These are phyloP conservation scores for Leptopilina boulardi DNA, from an alignment of 1,140 invertebrate species.

Conservation along the genomic window DNA sequence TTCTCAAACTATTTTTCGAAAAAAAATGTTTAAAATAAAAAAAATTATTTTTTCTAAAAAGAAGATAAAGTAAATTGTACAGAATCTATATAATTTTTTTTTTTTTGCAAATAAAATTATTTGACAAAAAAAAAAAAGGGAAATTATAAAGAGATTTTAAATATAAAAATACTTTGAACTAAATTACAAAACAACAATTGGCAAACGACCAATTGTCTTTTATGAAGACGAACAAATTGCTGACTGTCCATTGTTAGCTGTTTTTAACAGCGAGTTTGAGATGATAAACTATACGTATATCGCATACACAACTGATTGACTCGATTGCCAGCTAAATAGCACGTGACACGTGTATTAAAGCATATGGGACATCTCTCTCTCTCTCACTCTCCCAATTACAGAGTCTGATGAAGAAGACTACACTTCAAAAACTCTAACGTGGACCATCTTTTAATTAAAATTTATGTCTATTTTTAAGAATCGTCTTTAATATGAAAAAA, in stretches of 20 bases:
- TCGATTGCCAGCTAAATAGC: constrained; percentile 24
- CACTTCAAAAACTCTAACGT: neutral
- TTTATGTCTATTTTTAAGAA: neutral
- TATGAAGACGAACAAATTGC: neutral
- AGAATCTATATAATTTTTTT: too few species aligned
- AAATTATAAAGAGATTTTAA: neutral
- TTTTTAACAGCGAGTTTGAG: neutral
- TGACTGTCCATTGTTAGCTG: constrained; percentile 20
- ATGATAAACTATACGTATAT: constrained; percentile 2
- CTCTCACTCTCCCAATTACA: constrained; percentile 29
- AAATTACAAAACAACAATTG: constrained; percentile 7
- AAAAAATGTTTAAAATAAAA: too few species aligned
- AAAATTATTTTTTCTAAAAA: too few species aligned
- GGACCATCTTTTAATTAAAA: constrained; percentile 10
- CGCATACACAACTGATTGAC: constrained; percentile 15
- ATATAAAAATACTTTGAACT: neutral
- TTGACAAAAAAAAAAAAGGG: neutral
- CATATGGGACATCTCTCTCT: constrained; percentile 28
- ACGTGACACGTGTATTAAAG: constrained; percentile 31
- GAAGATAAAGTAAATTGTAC: too few species aligned
- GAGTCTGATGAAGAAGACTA: constrained; percentile 2
- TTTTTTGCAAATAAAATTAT: too few species aligned
- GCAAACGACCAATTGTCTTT: constrained; percentile 25
- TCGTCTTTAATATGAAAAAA: constrained; percentile 4
- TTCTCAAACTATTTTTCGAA: too few species aligned